Evolutionary conservation across 2,888 invertebrate genomes (phyloP).

Genomic region (Limnephilus auricula): DNA sequence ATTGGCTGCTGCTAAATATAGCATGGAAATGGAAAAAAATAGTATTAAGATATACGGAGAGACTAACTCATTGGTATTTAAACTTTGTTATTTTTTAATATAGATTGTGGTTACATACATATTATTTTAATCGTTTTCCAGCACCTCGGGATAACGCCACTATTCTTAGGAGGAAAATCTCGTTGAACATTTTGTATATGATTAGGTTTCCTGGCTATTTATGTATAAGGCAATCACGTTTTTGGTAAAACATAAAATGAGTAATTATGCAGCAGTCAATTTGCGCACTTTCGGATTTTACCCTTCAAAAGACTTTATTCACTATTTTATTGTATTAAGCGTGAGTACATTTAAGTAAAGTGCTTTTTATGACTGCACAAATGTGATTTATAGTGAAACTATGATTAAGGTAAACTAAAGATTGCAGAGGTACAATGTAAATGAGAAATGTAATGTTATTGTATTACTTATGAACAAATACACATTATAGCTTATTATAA

Average conservation of each 20-base stretch:
- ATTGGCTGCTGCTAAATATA: slow-evolving; percentile 4
- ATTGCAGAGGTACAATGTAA: slow-evolving; percentile 13
- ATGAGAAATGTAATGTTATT: background rate
- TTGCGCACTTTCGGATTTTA: background rate
- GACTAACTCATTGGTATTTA: background rate
- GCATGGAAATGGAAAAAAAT: background rate
- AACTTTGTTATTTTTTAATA: background rate
- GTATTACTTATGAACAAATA: slow-evolving; percentile 41
- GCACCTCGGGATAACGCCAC: background rate
- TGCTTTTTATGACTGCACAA: slow-evolving; percentile 51
- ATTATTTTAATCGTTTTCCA: background rate
- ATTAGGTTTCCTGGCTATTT: background rate
- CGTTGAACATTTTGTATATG: background rate
- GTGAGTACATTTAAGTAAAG: slow-evolving; percentile 18
- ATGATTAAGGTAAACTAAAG: slow-evolving; percentile 20
- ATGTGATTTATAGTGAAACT: slow-evolving; percentile 45
- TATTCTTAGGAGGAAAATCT: background rate
- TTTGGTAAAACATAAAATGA: background rate
- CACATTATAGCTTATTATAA: slow-evolving; percentile 19
- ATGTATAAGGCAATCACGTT: background rate
- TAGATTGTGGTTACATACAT: background rate
- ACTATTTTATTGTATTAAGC: slow-evolving; percentile 20
- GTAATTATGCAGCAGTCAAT: slow-evolving; percentile 26
- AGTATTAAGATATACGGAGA: background rate
- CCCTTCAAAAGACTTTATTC: slow-evolving; percentile 37